Conservation (phyloP, 64 coral and sea anemone species). For the Astreopora myriophthalma region DNA sequence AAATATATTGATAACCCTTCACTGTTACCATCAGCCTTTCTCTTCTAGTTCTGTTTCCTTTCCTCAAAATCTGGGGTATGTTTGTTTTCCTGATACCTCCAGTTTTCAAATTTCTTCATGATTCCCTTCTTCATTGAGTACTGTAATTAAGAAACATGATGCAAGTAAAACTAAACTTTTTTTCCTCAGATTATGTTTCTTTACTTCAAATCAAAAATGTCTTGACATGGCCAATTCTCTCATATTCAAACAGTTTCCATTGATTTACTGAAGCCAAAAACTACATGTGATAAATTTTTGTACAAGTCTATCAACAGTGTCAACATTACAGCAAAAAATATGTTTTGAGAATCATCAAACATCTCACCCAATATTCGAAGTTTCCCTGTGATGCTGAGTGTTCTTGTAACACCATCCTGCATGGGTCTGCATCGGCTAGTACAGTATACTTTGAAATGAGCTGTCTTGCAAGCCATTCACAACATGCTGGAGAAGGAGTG, state of each 20-base stretch:
- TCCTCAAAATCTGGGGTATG: neutral
- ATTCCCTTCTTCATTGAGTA: neutral
- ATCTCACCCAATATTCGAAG: conserved; percentile 5
- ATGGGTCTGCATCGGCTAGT: neutral
- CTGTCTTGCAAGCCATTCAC: conserved; percentile 22
- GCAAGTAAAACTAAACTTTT: no score
- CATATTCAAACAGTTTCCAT: no score
- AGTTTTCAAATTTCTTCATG: conserved; percentile 32
- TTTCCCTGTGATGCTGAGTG: neutral
- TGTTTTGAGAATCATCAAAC: no score
- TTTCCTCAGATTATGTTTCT: no score
- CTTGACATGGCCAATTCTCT: no score
- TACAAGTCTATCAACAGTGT: no score
- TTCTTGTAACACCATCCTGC: neutral
- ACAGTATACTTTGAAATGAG: neutral
- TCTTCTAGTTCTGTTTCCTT: neutral
- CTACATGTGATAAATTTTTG: no score
- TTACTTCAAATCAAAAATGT: no score
- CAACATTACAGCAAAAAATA: no score
- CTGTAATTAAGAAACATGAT: neutral
- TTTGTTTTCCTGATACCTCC: conserved; percentile 22
- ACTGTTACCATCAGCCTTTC: conserved; percentile 9
- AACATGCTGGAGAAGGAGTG: neutral
- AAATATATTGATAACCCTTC: no score
- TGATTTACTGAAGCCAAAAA: no score